Conservation (phyloP, 2,888 invertebrate genomes). For the Stenodera caucasica region DNA sequence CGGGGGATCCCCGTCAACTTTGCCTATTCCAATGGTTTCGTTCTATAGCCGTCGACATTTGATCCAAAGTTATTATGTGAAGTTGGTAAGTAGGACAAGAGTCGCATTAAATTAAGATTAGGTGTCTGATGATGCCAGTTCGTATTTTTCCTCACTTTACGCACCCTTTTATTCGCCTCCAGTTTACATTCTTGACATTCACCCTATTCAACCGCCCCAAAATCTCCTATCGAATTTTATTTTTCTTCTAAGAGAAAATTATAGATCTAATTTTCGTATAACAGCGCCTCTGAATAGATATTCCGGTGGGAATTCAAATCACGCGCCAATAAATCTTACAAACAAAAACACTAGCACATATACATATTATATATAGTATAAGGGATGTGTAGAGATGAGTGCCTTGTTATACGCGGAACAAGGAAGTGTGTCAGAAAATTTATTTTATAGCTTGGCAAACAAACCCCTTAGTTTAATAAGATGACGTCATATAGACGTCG, state of each 20-base stretch:
- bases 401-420: constrained; percentile 37
- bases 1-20: background rate
- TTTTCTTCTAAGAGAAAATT: background rate
- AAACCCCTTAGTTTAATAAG: constrained; percentile 50
- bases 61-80: constrained; percentile 1
- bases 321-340: constrained; percentile 49
- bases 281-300: constrained; percentile 33
- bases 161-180: background rate
- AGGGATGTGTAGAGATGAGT: constrained; percentile 30
- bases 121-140: background rate
- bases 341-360: constrained; percentile 43
- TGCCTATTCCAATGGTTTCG: background rate
- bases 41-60: background rate
- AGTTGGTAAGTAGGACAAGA: background rate
- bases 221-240: too few species aligned
- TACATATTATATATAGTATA: background rate
- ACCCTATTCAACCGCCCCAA: background rate
- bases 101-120: constrained; percentile 1
- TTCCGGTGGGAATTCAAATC: constrained; percentile 48
- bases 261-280: constrained; percentile 44
- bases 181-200: background rate
- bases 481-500: constrained; percentile 48
- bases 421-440: constrained; percentile 51
- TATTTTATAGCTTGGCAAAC: constrained; percentile 52
- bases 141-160: too few species aligned